A percentile compares a stretch with the other conserved stretches of the same genome.
Evolutionary conservation across 2,888 invertebrate genomes (phyloP).

Genomic region (Caenorhabditis drosophilae): DNA sequence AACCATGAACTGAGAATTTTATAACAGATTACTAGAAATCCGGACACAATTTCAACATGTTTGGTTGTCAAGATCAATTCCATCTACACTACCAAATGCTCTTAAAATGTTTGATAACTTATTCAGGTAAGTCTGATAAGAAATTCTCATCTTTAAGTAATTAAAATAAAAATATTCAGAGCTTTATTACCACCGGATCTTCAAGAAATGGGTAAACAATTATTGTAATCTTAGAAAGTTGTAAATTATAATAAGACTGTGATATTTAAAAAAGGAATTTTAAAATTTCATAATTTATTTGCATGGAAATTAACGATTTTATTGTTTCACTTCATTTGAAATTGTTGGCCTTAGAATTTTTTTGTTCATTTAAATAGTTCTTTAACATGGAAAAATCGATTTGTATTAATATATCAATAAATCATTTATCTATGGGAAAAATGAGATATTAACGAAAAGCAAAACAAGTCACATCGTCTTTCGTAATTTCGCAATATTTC

Average conservation of each 20-base stretch:
- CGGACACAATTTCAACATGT: slow-evolving; percentile 65
- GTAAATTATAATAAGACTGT: no score
- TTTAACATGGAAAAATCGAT: neutral
- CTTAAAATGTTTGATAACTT: slow-evolving; percentile 67
- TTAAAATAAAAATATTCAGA: slow-evolving; percentile 30
- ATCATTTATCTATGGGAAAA: neutral
- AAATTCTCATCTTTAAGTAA: neutral
- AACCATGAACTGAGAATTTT: neutral
- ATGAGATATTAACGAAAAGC: slow-evolving; percentile 48
- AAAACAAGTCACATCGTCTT: slow-evolving; percentile 60
- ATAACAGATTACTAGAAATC: slow-evolving; percentile 59
- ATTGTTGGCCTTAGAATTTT: neutral
- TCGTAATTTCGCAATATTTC: slow-evolving; percentile 59
- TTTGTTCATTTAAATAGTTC: neutral
- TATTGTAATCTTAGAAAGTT: slow-evolving; percentile 40
- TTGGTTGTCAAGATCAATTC: slow-evolving; percentile 63
- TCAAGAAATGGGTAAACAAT: slow-evolving; percentile 60
- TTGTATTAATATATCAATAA: neutral
- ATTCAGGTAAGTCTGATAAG: slow-evolving; percentile 45
- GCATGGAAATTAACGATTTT: no score
- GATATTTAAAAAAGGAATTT: no score
- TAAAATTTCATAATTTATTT: no score
- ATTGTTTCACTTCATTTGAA: neutral
- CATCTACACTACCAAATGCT: slow-evolving; percentile 64
- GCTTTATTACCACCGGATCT: slow-evolving; percentile 61